Percentiles rank a stretch among this genome's conserved stretches.
Conservation (phyloP, 2,113 vertebrate species). For the Zonotrichia leucophrys region DNA sequence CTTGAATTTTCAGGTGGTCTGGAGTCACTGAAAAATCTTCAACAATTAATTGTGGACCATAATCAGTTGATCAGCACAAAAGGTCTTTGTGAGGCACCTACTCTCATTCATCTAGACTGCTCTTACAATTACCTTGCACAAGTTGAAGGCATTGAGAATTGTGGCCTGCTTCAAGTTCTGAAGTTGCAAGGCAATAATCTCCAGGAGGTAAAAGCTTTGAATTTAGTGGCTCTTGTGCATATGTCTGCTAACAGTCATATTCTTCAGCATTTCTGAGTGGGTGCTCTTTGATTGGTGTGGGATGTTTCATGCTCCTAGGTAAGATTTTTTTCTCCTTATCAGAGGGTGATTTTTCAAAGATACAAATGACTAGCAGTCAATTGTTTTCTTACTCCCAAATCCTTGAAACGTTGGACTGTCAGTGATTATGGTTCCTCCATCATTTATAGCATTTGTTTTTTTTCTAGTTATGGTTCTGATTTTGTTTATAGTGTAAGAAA, state of each 20-base stretch:
- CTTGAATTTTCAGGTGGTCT: constrained; percentile 82
- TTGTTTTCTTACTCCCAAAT: neutral
- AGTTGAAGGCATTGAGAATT: constrained; percentile 85
- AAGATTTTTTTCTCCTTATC: neutral
- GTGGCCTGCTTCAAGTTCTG: constrained; percentile 85
- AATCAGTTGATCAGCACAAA: constrained; percentile 90
- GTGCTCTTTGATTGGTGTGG: neutral
- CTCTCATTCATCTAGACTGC: constrained; percentile 85
- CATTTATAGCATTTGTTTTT: neutral
- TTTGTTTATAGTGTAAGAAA: neutral
- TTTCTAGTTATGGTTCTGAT: neutral
- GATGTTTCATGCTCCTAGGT: neutral
- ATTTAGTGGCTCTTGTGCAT: neutral
- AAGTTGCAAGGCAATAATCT: constrained; percentile 89
- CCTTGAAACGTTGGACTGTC: neutral
- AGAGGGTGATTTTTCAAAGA: neutral
- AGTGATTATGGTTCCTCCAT: neutral
- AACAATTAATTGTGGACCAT: constrained; percentile 83
- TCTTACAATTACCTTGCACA: constrained; percentile 87
- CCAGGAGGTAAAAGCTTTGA: constrained; percentile 79
- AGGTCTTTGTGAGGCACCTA: constrained; percentile 80
- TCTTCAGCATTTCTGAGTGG: neutral
- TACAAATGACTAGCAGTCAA: neutral
- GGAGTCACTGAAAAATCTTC: constrained; percentile 82
- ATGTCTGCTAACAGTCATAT: neutral